Conservation (phyloP, 2,888 invertebrate species). For the Drosophila falleni region DNA sequence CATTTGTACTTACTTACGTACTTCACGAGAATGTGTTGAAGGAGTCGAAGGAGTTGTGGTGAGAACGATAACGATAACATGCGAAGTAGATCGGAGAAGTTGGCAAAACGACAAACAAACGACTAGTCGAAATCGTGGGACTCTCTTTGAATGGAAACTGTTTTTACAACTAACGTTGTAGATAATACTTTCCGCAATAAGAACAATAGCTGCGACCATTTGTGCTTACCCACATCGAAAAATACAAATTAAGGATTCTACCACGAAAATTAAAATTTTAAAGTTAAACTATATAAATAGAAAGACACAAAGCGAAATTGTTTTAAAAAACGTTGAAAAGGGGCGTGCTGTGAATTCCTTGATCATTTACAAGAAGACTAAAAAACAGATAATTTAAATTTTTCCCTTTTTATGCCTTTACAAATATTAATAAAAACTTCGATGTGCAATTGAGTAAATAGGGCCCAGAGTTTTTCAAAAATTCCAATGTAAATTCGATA, state of each 20-base stretch:
- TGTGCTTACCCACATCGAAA: conserved; percentile 12
- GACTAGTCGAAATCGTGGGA: conserved; percentile 46
- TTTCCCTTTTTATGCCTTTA: background rate
- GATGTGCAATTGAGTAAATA: background rate
- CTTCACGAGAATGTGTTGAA: conserved; percentile 72
- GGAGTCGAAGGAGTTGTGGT: conserved; percentile 69
- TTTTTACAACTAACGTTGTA: conserved; percentile 57
- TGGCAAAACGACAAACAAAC: conserved; percentile 42
- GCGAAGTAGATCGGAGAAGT: conserved; percentile 59
- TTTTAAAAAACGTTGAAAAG: background rate
- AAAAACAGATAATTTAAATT: background rate
- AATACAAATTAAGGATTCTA: conserved; percentile 12
- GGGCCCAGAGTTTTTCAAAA: too few relatives aligned
- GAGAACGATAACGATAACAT: conserved; percentile 57
- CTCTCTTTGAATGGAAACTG: conserved; percentile 21
- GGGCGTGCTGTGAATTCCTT: background rate
- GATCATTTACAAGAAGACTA: background rate
- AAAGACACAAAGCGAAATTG: conserved; percentile 14
- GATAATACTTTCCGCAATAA: conserved; percentile 17
- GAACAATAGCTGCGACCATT: conserved; percentile 21
- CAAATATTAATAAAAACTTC: background rate
- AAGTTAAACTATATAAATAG: conserved; percentile 5
- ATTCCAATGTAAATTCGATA: conserved; percentile 1
- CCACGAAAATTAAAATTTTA: conserved; percentile 7
- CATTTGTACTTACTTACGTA: conserved; percentile 86